Evolutionary conservation across 2,797 vertebrate species (phyloP).

Genomic region (Chiloscyllium punctatum): DNA sequence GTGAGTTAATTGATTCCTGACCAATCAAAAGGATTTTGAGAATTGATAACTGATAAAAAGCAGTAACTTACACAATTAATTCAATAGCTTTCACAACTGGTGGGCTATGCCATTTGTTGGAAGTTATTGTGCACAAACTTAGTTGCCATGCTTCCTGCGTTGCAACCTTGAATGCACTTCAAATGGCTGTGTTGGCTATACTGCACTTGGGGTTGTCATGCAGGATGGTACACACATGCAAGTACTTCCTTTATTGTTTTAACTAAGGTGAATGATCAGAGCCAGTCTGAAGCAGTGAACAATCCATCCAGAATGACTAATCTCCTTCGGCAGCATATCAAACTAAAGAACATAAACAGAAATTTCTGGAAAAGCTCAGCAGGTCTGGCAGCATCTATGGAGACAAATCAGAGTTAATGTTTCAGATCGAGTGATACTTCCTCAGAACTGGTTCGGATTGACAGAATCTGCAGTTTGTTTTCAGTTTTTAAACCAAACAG

Average conservation of each 20-base stretch:
- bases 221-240: not conserved
- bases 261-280: not conserved
- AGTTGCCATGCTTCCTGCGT: not conserved
- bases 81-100: not conserved
- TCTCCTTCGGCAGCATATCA: no score
- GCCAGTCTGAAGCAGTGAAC: not conserved
- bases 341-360: no score
- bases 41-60: not conserved
- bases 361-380: no score
- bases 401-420: no score
- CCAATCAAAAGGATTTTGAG: not conserved
- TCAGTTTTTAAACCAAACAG: not conserved
- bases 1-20: not conserved
- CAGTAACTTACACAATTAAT: not conserved
- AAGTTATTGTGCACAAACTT: not conserved
- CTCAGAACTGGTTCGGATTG: no score
- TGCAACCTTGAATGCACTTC: not conserved
- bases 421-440: no score
- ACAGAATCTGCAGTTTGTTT: no score
- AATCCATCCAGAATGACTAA: not conserved
- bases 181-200: not conserved
- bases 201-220: not conserved
- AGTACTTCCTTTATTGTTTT: not conserved
- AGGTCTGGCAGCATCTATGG: no score
- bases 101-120: not conserved